Conservation (phyloP, 1,140 invertebrate genomes). For the Cecropterus lyciades region DNA sequence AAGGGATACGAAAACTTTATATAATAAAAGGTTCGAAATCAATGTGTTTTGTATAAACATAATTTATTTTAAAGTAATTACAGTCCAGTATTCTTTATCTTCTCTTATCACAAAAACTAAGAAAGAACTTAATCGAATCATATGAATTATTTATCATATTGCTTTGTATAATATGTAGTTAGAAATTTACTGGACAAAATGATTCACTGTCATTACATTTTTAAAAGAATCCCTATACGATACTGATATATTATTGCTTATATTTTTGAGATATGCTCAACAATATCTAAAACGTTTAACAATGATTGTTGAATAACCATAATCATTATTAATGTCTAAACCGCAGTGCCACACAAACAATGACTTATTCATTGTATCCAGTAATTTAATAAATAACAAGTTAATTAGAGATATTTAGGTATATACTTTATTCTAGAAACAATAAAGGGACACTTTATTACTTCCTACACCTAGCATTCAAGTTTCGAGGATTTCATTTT, state of each 20-base stretch:
- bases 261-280: slow-evolving; percentile 29
- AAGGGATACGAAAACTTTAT: slow-evolving; percentile 3
- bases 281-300: slow-evolving; percentile 4
- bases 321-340: slow-evolving; percentile 4
- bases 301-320: background rate
- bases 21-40: slow-evolving; percentile 20
- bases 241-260: slow-evolving; percentile 31
- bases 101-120: slow-evolving; percentile 27
- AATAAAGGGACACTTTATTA: background rate
- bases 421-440: background rate
- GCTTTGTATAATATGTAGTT: slow-evolving; percentile 15
- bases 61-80: slow-evolving; percentile 35
- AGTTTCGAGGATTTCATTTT: background rate
- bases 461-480: background rate
- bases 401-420: background rate
- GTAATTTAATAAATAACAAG: slow-evolving; percentile 4
- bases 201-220: slow-evolving; percentile 29
- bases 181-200: slow-evolving; percentile 26
- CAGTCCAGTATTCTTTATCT: slow-evolving; percentile 30
- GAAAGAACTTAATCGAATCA: slow-evolving; percentile 17
- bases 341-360: slow-evolving; percentile 20
- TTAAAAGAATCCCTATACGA: slow-evolving; percentile 3
- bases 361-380: slow-evolving; percentile 17
- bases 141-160: slow-evolving; percentile 27
- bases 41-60: slow-evolving; percentile 30